Evolutionary conservation across 92 coral and sea anemone species (phyloP).

Genomic region (Chrysogorgia sp.): DNA sequence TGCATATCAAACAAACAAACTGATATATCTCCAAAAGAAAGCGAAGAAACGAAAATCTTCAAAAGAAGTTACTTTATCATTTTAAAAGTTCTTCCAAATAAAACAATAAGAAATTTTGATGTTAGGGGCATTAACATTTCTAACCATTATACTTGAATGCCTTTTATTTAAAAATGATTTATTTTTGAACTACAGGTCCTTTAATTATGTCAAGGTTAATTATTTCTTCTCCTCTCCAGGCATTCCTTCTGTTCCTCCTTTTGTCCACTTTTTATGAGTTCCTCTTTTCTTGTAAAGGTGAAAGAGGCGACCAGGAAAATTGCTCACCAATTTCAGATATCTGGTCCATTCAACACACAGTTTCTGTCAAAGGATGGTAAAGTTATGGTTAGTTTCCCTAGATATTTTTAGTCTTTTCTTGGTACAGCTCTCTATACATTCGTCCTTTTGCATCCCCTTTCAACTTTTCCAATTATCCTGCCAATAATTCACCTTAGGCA

Average conservation of each 20-base stretch:
- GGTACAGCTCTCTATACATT: background rate
- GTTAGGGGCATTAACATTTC: too few relatives aligned
- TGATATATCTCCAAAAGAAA: too few relatives aligned
- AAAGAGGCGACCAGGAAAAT: constrained; percentile 93
- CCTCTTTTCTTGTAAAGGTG: constrained; percentile 65
- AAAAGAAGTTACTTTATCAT: too few relatives aligned
- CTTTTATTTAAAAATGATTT: too few relatives aligned
- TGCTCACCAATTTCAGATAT: constrained; percentile 82
- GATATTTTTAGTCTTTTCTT: background rate
- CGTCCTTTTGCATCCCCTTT: too few relatives aligned
- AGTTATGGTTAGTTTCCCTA: constrained; percentile 73
- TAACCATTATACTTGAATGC: background rate
- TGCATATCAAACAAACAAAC: background rate
- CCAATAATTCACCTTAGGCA: too few relatives aligned
- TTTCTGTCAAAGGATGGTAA: constrained; percentile 83
- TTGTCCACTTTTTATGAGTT: background rate
- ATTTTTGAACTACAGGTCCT: too few relatives aligned
- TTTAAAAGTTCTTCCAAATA: too few relatives aligned
- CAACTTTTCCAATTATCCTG: too few relatives aligned
- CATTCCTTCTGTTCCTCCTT: background rate
- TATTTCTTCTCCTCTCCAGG: background rate
- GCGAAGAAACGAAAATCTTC: too few relatives aligned
- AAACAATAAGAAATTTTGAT: too few relatives aligned
- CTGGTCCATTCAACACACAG: constrained; percentile 99
- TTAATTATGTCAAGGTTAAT: too few relatives aligned